phyloP scores from a whole-genome alignment of 2,888 invertebrate genomes.

The Sipha maydis region DNA sequence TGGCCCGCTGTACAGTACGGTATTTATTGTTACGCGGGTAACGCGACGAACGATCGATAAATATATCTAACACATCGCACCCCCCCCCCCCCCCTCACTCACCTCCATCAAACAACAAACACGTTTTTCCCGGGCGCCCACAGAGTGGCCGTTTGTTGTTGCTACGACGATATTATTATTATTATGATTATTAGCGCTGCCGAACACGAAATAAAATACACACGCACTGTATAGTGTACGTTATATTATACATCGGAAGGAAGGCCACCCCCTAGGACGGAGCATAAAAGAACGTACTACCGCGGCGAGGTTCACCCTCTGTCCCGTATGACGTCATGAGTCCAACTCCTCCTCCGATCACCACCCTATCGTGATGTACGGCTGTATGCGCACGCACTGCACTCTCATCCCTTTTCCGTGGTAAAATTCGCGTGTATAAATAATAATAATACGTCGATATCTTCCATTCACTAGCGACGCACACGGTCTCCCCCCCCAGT shows the following conservation, averaged over 20 bases:
- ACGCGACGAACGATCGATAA: no score
- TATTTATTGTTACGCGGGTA: neutral
- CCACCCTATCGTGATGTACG: neutral
- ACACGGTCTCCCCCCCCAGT: neutral
- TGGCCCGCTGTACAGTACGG: neutral
- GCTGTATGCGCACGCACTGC: neutral
- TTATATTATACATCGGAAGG: neutral
- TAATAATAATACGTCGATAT: neutral
- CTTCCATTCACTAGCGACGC: neutral
- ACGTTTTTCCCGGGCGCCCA: neutral
- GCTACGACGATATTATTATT: neutral
- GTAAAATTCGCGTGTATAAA: neutral
- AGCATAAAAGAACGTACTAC: neutral
- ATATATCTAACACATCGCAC: neutral
- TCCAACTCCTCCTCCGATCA: neutral
- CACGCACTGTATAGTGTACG: neutral
- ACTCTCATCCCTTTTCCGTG: neutral
- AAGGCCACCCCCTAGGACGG: neutral
- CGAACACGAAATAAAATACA: neutral
- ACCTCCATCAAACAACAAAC: neutral
- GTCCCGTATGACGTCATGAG: neutral
- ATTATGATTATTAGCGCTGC: neutral
- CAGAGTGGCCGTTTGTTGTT: neutral
- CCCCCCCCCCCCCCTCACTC: neutral
- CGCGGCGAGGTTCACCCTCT: neutral